Conservation (phyloP, 2,113 vertebrate genomes). For the Sinocyclocheilus anophthalmus region DNA sequence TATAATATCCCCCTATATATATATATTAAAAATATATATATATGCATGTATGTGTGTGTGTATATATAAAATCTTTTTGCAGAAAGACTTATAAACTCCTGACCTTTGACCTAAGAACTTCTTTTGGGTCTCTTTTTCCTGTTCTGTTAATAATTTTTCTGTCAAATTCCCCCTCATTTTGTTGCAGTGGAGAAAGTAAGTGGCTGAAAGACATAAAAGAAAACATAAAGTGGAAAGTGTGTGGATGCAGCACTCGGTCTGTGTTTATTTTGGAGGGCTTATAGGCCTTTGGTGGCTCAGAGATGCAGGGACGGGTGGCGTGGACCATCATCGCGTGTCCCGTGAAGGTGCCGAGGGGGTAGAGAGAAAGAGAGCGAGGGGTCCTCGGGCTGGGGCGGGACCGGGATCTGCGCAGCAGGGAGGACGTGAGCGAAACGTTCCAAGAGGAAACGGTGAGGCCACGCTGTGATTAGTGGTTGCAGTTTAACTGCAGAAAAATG, state of each 20-base stretch:
- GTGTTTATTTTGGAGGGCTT: slow-evolving; percentile 77
- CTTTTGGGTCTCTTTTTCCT: background rate
- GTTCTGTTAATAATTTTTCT: background rate
- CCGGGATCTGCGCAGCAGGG: slow-evolving; percentile 50
- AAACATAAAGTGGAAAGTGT: slow-evolving; percentile 37
- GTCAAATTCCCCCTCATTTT: background rate
- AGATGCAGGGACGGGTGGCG: slow-evolving; percentile 49
- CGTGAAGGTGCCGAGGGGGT: slow-evolving; percentile 59
- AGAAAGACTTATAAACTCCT: background rate
- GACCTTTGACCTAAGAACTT: background rate
- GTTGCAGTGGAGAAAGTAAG: background rate
- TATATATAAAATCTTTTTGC: too few relatives aligned
- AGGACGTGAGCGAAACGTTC: slow-evolving; percentile 63
- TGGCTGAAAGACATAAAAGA: background rate
- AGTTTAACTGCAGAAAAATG: slow-evolving; percentile 81
- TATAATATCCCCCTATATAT: too few relatives aligned
- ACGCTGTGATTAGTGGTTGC: slow-evolving; percentile 79
- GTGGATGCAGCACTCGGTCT: slow-evolving; percentile 69
- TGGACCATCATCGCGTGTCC: slow-evolving; percentile 54
- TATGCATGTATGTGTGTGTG: too few relatives aligned
- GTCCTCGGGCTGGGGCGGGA: slow-evolving; percentile 38
- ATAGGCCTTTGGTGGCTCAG: slow-evolving; percentile 53
- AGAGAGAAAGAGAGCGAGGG: background rate
- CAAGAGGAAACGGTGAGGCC: slow-evolving; percentile 72
- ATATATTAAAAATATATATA: too few relatives aligned